Evolutionary conservation across 2,797 vertebrate species (phyloP).

Genomic region (Poeciliopsis infans): DNA sequence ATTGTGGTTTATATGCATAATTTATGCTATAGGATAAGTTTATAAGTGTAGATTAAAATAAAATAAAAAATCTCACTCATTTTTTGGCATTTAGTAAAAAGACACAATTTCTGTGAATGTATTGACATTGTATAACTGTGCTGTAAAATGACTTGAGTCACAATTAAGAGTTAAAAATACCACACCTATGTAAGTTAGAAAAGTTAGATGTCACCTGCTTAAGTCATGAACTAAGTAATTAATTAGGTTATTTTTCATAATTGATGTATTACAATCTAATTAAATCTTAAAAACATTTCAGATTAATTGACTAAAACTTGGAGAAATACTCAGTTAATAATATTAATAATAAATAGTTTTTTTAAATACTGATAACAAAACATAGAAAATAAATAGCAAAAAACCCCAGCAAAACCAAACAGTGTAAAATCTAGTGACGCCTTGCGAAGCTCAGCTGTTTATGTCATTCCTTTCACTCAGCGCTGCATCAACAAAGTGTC

Average conservation of each 20-base stretch:
- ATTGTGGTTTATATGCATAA: not conserved
- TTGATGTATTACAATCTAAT: not conserved
- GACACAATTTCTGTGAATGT: not conserved
- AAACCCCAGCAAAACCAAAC: not conserved
- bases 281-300: not conserved
- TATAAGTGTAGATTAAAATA: not conserved
- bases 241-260: not conserved
- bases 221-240: not conserved
- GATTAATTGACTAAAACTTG: not conserved
- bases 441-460: conserved; percentile 31
- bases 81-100: not conserved
- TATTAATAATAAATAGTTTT: conserved; percentile 1
- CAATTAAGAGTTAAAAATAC: not conserved
- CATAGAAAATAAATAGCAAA: conserved; percentile 8
- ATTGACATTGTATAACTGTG: not conserved
- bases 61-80: not conserved
- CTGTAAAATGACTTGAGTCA: not conserved
- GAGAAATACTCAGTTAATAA: not conserved
- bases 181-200: not conserved
- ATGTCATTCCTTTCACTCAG: conserved; percentile 33
- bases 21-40: not conserved
- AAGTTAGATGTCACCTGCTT: not conserved
- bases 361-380: not conserved
- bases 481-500: conserved; percentile 19
- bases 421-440: conserved; percentile 24